phyloP scores from a whole-genome alignment of 2,113 vertebrate species.

The Coracopsis vasa region DNA sequence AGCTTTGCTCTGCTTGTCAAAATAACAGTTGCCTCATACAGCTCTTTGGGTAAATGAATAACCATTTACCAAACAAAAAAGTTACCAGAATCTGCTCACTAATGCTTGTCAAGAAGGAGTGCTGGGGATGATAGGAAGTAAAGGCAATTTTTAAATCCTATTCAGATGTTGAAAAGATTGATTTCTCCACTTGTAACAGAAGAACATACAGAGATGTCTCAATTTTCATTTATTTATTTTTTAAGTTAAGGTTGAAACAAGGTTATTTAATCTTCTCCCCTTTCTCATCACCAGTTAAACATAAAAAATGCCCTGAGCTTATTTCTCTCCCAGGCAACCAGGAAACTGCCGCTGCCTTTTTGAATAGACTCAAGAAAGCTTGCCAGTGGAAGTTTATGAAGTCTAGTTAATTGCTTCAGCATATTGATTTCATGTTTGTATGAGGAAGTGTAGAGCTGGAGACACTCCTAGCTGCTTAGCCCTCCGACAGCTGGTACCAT shows the following conservation, averaged over 20 bases:
- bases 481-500: background rate
- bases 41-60: background rate
- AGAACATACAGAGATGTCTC: background rate
- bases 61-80: background rate
- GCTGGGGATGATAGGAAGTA: background rate
- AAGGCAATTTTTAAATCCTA: background rate
- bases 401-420: conserved; percentile 19
- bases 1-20: conserved; percentile 27
- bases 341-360: background rate
- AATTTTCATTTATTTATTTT: background rate
- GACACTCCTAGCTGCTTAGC: background rate
- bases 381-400: conserved; percentile 49
- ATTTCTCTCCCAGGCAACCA: background rate
- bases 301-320: background rate
- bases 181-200: background rate
- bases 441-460: background rate
- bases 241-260: background rate
- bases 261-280: background rate
- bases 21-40: background rate
- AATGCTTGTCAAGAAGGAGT: background rate
- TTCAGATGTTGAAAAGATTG: background rate
- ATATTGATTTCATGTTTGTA: conserved; percentile 45
- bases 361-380: conserved; percentile 18
- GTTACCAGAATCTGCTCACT: background rate
- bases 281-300: background rate